Base-by-base conservation (phyloP, 2,113 vertebrate genomes). In the Hyperoodon ampullatus region DNA sequence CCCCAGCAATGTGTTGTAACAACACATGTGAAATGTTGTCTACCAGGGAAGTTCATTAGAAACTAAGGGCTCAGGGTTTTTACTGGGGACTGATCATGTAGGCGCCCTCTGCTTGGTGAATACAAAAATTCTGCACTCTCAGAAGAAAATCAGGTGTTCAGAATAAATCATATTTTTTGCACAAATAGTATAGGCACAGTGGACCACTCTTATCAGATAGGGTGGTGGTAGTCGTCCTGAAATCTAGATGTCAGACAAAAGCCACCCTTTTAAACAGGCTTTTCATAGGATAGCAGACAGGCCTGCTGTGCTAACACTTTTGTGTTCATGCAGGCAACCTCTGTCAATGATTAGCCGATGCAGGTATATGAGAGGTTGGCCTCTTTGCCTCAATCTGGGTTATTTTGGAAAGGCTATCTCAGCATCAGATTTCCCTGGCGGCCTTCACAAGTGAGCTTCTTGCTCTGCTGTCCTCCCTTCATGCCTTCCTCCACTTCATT, bases 391-490 rank as follows among this genome's bases (percentile, higher is more conserved):
- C 24, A 5, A 19, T 39, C 2, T 70, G 30, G 21, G 6, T 1
- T 63, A 47, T 65, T 13, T 58, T 86, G 4, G 30, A 82, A 65
- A 85, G n/a, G 12, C 13, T 30, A 21, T 11, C 11, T 30, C 53
- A 61, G 23, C 3, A 30, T 1, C 8, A 15, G 11, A 15, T 83
- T 16, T 66, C 55, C 24, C 26, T 0, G 0, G 0, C 18, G 10
- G 21, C 0, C 19, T 77, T 93, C 21, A 50, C n/a, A 28, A 24
- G 2, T 68, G 21, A 72, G 7, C 3, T 11, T 82, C 24, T 28
- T 58, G 16, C 8, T 58, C 14, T 47, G 5, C 12, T 0, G 5
- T 28, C 13, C 30, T 63, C 11, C 39, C 21, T 83, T 50, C 6
- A 23, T 9, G 0, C 5, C 6, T 90, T 50, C 4, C 21, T 8